phyloP scores from a whole-genome alignment of 2,888 invertebrate species.

The Rhodophaea formosa region DNA sequence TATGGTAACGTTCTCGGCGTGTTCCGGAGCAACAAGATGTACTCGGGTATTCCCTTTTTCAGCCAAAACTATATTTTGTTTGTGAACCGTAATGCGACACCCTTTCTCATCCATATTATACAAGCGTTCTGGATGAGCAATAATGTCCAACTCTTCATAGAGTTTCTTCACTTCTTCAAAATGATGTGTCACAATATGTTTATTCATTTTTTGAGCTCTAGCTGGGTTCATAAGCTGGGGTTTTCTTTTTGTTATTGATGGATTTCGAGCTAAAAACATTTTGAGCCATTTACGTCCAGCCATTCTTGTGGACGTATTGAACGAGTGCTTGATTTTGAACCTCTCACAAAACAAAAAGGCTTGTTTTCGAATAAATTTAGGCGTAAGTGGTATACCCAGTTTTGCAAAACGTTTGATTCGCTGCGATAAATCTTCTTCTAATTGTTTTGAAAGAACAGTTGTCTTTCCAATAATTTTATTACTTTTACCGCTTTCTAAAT shows the following conservation, averaged over 20 bases:
- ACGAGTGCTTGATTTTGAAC: too few species aligned
- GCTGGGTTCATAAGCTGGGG: too few species aligned
- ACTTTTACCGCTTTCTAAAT: too few species aligned
- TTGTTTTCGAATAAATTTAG: too few species aligned
- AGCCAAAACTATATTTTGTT: slow-evolving; percentile 26
- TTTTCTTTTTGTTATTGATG: too few species aligned
- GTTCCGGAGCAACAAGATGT: too few species aligned
- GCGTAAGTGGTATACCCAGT: too few species aligned
- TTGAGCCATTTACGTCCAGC: slow-evolving; percentile 23
- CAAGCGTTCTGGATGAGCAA: slow-evolving; percentile 26
- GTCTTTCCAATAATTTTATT: too few species aligned
- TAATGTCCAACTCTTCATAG: not conserved
- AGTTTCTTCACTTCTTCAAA: not conserved
- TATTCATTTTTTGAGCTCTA: not conserved
- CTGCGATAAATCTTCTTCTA: too few species aligned
- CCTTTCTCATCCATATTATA: slow-evolving; percentile 30
- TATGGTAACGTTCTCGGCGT: slow-evolving; percentile 26
- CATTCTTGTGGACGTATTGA: slow-evolving; percentile 14
- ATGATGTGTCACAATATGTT: not conserved
- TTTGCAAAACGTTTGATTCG: too few species aligned
- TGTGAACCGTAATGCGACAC: slow-evolving; percentile 30
- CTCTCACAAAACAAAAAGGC: too few species aligned
- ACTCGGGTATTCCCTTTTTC: slow-evolving; percentile 25
- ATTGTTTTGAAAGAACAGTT: too few species aligned
- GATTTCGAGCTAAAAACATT: slow-evolving; percentile 24